Percentiles rank a stretch among this genome's conserved stretches.
These are phyloP conservation scores for Phenacoccus solenopsis DNA, from an alignment of 1,140 invertebrate species.

Conservation along the genomic window DNA sequence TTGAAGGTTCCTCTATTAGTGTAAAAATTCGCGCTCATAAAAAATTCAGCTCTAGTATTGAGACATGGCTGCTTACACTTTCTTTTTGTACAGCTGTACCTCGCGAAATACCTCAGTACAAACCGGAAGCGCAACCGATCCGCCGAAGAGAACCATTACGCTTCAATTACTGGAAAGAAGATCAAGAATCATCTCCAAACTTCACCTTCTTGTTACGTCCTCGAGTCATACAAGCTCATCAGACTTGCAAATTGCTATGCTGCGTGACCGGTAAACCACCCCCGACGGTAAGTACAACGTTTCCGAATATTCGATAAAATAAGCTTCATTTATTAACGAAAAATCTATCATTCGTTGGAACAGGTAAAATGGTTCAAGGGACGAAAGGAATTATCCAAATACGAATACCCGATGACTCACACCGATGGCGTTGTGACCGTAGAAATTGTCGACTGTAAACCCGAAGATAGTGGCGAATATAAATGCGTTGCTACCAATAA, in stretches of 20 bases:
- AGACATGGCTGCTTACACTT: too few relatives aligned
- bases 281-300: conserved; percentile 54
- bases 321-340: neutral
- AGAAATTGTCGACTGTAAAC: conserved; percentile 88
- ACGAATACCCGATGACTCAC: conserved; percentile 77
- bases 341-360: conserved; percentile 8
- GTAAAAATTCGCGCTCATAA: too few relatives aligned
- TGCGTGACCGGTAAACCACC: conserved; percentile 87
- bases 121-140: conserved; percentile 53
- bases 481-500: conserved; percentile 81
- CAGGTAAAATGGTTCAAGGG: conserved; percentile 83
- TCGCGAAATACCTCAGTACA: conserved; percentile 48
- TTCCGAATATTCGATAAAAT: neutral
- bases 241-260: conserved; percentile 93
- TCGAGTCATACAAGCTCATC: conserved; percentile 89
- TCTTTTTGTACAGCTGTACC: conserved; percentile 17
- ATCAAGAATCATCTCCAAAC: conserved; percentile 73
- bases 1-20: too few relatives aligned
- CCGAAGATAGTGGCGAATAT: conserved; percentile 93
- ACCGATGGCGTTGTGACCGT: conserved; percentile 89
- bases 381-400: conserved; percentile 73
- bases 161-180: conserved; percentile 78
- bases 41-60: too few relatives aligned
- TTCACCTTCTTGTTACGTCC: conserved; percentile 96
- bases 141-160: conserved; percentile 65